Percentiles rank a stretch among this genome's conserved stretches.
These are phyloP conservation scores for Pelusios castaneus DNA, from an alignment of 2,113 vertebrate species.

Conservation along the genomic window DNA sequence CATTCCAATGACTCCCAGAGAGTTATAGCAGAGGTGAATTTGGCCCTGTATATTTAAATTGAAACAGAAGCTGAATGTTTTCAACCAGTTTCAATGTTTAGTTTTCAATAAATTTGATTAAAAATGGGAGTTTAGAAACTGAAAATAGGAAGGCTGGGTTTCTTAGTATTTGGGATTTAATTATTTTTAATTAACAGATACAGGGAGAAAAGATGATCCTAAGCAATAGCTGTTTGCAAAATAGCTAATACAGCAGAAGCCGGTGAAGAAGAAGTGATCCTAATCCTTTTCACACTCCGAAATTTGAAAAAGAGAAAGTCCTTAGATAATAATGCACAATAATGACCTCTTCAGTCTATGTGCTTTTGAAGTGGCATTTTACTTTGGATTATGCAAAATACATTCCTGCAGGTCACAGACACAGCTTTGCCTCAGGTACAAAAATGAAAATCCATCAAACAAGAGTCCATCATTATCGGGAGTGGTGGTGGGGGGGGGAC, in stretches of 20 bases:
- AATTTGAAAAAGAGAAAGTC: background rate
- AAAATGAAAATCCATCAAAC: background rate
- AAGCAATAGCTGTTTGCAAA: background rate
- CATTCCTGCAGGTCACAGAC: background rate
- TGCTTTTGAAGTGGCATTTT: background rate
- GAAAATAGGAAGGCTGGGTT: background rate
- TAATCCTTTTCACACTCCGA: background rate
- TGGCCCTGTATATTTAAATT: background rate
- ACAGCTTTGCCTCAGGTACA: conserved; percentile 2
- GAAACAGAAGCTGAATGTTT: background rate
- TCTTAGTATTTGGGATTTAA: background rate
- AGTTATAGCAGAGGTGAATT: background rate
- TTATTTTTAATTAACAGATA: background rate
- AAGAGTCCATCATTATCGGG: background rate
- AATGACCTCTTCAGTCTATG: background rate
- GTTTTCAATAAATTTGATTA: background rate
- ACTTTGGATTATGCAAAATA: background rate
- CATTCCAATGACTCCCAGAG: background rate
- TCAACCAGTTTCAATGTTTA: background rate
- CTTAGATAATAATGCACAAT: background rate
- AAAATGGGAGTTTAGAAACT: background rate
- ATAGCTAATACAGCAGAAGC: background rate
- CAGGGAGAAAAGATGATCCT: background rate
- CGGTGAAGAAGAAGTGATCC: too few species aligned
- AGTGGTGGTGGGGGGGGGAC: background rate